Evolutionary conservation across 2,113 vertebrate species (phyloP), one percentile per base, ranked within the genome.

Genomic region (Lepus europaeus): DNA sequence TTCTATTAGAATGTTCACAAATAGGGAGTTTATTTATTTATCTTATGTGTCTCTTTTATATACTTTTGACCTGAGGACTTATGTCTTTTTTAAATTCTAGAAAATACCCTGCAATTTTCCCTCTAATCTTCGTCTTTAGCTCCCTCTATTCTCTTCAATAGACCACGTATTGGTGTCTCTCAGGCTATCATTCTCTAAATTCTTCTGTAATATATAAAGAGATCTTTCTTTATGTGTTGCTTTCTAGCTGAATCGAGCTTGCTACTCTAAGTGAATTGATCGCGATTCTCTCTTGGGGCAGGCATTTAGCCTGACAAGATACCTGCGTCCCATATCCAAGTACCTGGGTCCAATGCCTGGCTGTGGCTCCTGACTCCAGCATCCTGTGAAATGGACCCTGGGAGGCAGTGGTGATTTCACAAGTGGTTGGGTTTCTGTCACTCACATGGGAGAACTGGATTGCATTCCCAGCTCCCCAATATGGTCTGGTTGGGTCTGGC

Each of bases 161-260:
- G 70, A 45, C 45, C 45, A 76, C 5, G 0, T 49, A 77, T 3
- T 82, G 56, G 22, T 78, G 53, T 22, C 63, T 81, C 36, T 69
- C 68, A 61, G 45, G 31, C 16, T 56, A 23, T 70, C 39, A 23
- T 80, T 84, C 63, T 87, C 64, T 76, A 70, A 70, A 63, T 64
- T 91, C 33, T 59, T n/a, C 63, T 64, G 53, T 56, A 56, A 27
- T 76, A 92, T 36, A 70, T 69, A 13, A 86, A 92, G 74, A 66
- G 36, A 49, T 25, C 64, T 80, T 92, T 51, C 69, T 83, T 73
- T 56, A 39, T 36, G 51, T 23, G 14, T 25, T 81, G 10, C 56
- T 87, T 92, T 89, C 61, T 77, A 33, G 56, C 80, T 87, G 39
- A 85, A 77, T 11, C 88, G 63, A 83, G 13, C 36, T 84, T 83